Percentiles rank a stretch among this genome's conserved stretches.
These are phyloP conservation scores for Platanista minor DNA, from an alignment of 2,113 vertebrate species.

Conservation along the genomic window DNA sequence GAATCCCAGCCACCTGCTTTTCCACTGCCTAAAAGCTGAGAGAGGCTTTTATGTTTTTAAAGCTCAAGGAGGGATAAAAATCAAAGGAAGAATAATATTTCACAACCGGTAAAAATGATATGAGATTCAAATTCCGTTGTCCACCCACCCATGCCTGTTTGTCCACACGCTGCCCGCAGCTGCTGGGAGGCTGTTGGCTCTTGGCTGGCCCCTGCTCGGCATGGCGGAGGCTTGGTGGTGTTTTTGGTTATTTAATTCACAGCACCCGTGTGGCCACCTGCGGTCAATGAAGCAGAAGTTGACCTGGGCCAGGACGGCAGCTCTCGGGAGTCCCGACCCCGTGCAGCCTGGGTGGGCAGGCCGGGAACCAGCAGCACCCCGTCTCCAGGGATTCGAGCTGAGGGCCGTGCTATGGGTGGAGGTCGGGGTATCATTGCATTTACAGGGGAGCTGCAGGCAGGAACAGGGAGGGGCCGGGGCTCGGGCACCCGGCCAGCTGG, in stretches of 20 bases:
- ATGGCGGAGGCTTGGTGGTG: no score
- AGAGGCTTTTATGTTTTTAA: neutral
- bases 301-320: rapidly evolving
- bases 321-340: no score
- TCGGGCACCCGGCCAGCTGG: neutral
- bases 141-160: rapidly evolving
- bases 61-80: neutral
- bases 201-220: neutral
- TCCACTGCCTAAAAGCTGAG: neutral
- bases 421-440: neutral
- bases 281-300: rapidly evolving
- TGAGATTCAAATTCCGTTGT: neutral
- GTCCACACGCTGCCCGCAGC: rapidly evolving
- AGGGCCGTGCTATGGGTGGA: rapidly evolving
- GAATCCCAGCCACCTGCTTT: neutral
- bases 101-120: rapidly evolving
- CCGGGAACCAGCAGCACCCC: neutral
- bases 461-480: neutral
- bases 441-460: rapidly evolving
- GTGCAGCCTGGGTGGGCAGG: neutral
- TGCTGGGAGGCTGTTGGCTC: neutral
- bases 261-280: rapidly evolving
- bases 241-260: rapidly evolving
- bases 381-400: neutral
- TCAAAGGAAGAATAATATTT: neutral